Base-by-base conservation (phyloP, 2,797 vertebrate genomes). In the Danio albolineatus region DNA sequence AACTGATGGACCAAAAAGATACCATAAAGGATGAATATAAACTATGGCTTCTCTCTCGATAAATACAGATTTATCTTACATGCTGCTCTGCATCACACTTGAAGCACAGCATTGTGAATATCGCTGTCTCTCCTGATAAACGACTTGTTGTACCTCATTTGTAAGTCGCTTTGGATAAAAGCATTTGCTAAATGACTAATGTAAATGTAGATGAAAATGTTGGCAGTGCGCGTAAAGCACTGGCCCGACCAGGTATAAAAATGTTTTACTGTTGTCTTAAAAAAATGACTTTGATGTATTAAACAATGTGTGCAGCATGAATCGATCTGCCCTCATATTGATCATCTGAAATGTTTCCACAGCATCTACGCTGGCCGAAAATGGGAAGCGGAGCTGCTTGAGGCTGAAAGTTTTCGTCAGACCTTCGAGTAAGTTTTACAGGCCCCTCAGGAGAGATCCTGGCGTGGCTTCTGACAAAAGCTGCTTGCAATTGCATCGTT, bases 371-470 rank as follows among this genome's bases (percentile, higher is more conserved):
- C 95, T 97, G 51, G 95, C 95, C 83, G 95, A 95, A 89, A 96
- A 95, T 28, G 96, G 96, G 88, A 95, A 94, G 84, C 92, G 94
- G 83, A 96, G 94, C 92, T 99, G 97, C 91, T 93, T 99, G 82
- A 96, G 96, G 89, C 96, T 99, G 88, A 98, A 96, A 92, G 96
- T 99, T 88, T 98, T 97, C 88, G 97, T 99, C 90, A 94, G 97
- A 89, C 97, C 96, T 85, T 93, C 96, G 89, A 97, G 97, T 99
- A 95, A 97, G 97, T 97, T 73, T 81, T 66, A 70, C 28, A 73
- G 73, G 60, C 41, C 28, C 39, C 19, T 54, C 51, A 41, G 72
- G 54, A 53, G 51, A 76, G 19, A 12, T 66, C 44, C 17, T 77
- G 82, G 59, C 59, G 4, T 39, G 16, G 39, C 69, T 83, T 83